Evolutionary conservation across 2,888 invertebrate species (phyloP).

Genomic region (Choreutis nemorana): DNA sequence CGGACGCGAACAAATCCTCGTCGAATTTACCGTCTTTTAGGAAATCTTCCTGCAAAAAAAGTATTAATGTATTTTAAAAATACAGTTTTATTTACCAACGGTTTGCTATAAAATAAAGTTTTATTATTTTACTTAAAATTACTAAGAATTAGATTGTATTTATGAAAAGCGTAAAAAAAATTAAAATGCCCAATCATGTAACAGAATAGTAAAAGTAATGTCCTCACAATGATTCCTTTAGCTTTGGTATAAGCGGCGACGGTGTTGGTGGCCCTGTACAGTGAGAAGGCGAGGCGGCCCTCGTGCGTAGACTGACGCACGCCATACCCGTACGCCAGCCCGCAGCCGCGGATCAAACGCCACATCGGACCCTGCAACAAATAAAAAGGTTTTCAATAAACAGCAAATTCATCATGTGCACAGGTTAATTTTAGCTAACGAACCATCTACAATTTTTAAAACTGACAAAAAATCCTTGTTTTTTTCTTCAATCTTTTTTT

Average conservation of each 20-base stretch:
- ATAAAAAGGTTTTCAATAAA: background rate
- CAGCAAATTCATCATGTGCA: too few species aligned
- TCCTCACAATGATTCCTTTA: conserved; percentile 72
- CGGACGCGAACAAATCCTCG: conserved; percentile 78
- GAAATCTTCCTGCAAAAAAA: conserved; percentile 67
- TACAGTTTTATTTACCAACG: too few species aligned
- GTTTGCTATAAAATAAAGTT: too few species aligned
- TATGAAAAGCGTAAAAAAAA: too few species aligned
- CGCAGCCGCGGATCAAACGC: conserved; percentile 86
- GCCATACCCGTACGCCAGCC: conserved; percentile 82
- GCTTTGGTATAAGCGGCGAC: conserved; percentile 82
- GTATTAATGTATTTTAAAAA: too few species aligned
- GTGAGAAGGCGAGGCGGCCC: conserved; percentile 74
- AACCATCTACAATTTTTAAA: too few species aligned
- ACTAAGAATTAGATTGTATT: too few species aligned
- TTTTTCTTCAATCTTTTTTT: too few species aligned
- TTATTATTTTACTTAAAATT: too few species aligned
- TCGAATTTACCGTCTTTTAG: conserved; percentile 73
- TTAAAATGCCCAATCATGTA: too few species aligned
- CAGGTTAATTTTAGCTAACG: too few species aligned
- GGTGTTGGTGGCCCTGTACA: conserved; percentile 81
- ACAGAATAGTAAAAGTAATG: background rate
- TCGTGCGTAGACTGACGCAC: conserved; percentile 71
- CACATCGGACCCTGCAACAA: conserved; percentile 83
- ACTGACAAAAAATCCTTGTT: too few species aligned